phyloP scores from a whole-genome alignment of 2,797 vertebrate species.

The Peromyscus melanophrys region DNA sequence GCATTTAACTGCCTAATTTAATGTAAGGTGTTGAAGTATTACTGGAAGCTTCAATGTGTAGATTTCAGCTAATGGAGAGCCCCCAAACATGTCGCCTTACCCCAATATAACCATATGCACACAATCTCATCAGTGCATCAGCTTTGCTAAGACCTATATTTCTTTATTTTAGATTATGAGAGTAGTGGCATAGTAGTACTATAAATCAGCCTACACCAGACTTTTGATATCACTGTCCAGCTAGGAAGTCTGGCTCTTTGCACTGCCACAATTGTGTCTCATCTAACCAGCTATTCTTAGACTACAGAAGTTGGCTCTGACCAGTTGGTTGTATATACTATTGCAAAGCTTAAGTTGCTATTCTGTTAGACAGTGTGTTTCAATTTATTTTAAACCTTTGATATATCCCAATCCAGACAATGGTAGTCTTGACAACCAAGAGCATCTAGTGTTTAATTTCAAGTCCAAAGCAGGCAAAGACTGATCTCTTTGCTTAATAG shows the following conservation, averaged over 20 bases:
- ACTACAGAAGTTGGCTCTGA: not conserved
- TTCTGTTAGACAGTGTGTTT: slow-evolving; percentile 43
- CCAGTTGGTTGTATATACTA: not conserved
- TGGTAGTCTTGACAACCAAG: not conserved
- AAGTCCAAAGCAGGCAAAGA: not conserved
- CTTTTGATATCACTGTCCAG: slow-evolving; percentile 50
- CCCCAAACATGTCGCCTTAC: not conserved
- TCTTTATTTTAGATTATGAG: slow-evolving; percentile 20
- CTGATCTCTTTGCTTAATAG: not conserved
- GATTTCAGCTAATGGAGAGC: slow-evolving; percentile 17
- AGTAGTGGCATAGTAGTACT: not conserved
- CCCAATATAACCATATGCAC: not conserved
- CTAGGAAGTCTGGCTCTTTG: not conserved
- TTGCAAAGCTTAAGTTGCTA: slow-evolving; percentile 4
- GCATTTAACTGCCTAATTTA: slow-evolving; percentile 88
- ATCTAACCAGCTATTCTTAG: not conserved
- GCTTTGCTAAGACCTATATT: not conserved
- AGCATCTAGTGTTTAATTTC: not conserved
- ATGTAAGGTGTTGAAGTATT: slow-evolving; percentile 82
- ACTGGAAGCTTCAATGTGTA: slow-evolving; percentile 86
- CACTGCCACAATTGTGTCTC: not conserved
- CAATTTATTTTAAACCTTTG: slow-evolving; percentile 64
- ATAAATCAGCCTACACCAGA: not conserved
- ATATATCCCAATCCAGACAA: slow-evolving; percentile 29
- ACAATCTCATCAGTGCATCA: not conserved